Conservation (phyloP, 2,797 vertebrate genomes). For the Trichosurus vulpecula region DNA sequence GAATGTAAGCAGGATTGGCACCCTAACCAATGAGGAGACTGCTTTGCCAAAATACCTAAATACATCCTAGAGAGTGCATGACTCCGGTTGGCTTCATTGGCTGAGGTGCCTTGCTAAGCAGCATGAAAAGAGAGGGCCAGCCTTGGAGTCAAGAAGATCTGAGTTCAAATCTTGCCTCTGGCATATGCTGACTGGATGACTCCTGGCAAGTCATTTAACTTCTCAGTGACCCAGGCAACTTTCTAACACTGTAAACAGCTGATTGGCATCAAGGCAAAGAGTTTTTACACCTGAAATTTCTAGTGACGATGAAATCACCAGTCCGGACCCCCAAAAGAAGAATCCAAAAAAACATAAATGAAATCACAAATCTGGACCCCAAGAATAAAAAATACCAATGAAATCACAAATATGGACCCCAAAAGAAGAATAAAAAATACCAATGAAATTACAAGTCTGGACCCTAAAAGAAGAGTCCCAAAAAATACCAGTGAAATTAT, state of each 20-base stretch:
- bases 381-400: too few relatives aligned
- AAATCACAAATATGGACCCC: too few relatives aligned
- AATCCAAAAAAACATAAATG: neutral
- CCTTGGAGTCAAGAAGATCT: neutral
- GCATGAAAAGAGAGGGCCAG: neutral
- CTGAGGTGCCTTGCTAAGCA: neutral
- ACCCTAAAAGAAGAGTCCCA: neutral
- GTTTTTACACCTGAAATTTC: neutral
- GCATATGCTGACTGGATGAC: neutral
- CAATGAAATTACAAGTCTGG: neutral
- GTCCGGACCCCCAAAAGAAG: neutral
- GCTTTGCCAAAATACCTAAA: constrained; percentile 8
- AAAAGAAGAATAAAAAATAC: too few relatives aligned
- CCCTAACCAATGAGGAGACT: neutral
- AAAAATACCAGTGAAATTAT: neutral
- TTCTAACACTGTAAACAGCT: neutral
- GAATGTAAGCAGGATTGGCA: constrained; percentile 3
- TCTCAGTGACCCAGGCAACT: neutral
- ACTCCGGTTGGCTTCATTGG: neutral
- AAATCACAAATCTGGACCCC: neutral
- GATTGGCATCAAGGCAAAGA: neutral
- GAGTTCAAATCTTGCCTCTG: neutral
- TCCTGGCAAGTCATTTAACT: neutral
- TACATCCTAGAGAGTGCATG: neutral
- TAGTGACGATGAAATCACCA: neutral